These are phyloP conservation scores for Anodontia alba DNA, from an alignment of 2,888 invertebrate species.

Conservation along the genomic window DNA sequence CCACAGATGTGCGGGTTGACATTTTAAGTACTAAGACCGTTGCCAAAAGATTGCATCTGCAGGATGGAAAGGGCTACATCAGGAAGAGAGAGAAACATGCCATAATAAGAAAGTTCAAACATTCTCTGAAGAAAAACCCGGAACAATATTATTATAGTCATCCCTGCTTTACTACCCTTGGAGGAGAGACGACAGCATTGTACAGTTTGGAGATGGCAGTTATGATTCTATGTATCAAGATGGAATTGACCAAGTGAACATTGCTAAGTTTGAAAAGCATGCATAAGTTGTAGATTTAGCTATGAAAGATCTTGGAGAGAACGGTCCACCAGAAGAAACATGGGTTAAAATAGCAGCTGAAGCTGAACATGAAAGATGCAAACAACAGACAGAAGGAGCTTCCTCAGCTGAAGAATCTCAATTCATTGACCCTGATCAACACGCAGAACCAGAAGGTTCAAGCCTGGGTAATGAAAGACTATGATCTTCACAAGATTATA, in stretches of 20 bases:
- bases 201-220: neutral
- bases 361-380: constrained; percentile 10
- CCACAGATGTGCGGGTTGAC: neutral
- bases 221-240: neutral
- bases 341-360: constrained; percentile 15
- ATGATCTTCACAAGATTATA: too few relatives aligned
- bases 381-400: neutral
- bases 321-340: constrained; percentile 24
- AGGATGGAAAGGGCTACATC: neutral
- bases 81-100: neutral
- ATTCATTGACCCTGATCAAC: neutral
- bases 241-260: neutral
- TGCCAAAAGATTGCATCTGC: neutral
- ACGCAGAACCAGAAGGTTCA: neutral
- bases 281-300: neutral
- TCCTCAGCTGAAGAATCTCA: neutral
- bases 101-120: neutral
- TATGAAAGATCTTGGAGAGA: constrained; percentile 3
- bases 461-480: too few relatives aligned
- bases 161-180: neutral
- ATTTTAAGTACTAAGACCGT: neutral
- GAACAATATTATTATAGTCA: neutral
- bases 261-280: neutral
- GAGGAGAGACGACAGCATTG: neutral
- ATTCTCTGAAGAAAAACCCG: neutral